A percentile compares a stretch with the other conserved stretches of the same genome.
Evolutionary conservation across 2,888 invertebrate genomes (phyloP).

Genomic region (Linnaemya vulpina): DNA sequence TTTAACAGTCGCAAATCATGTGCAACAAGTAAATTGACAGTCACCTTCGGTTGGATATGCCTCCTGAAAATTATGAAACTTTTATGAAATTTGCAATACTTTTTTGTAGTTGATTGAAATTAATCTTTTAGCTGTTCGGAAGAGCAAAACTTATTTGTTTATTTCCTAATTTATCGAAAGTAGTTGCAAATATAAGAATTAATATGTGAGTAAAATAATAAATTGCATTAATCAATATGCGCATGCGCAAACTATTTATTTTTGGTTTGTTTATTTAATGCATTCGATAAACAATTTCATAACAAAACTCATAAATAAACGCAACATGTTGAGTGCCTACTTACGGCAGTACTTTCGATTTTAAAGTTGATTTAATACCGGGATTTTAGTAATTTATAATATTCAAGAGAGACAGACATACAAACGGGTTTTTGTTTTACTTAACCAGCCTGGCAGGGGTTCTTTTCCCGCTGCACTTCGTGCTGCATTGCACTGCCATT

Average conservation of each 20-base stretch:
- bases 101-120: constrained; percentile 12
- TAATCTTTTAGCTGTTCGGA: constrained; percentile 9
- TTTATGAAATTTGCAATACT: constrained; percentile 25
- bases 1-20: constrained; percentile 47
- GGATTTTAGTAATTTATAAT: neutral
- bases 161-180: constrained; percentile 29
- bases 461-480: neutral
- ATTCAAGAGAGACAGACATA: neutral
- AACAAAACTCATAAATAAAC: constrained; percentile 32
- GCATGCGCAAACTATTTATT: neutral
- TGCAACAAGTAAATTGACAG: neutral
- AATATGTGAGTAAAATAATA: neutral
- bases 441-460: neutral
- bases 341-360: neutral
- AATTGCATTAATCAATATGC: constrained; percentile 8
- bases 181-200: constrained; percentile 15
- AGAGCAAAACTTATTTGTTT: too few relatives aligned
- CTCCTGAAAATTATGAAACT: constrained; percentile 15
- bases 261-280: neutral
- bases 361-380: neutral
- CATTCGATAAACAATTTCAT: constrained; percentile 36
- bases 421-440: neutral
- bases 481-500: too few relatives aligned
- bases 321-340: neutral
- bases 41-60: constrained; percentile 25